phyloP scores from a whole-genome alignment of 2,797 vertebrate genomes.

The Cottoperca gobio region DNA sequence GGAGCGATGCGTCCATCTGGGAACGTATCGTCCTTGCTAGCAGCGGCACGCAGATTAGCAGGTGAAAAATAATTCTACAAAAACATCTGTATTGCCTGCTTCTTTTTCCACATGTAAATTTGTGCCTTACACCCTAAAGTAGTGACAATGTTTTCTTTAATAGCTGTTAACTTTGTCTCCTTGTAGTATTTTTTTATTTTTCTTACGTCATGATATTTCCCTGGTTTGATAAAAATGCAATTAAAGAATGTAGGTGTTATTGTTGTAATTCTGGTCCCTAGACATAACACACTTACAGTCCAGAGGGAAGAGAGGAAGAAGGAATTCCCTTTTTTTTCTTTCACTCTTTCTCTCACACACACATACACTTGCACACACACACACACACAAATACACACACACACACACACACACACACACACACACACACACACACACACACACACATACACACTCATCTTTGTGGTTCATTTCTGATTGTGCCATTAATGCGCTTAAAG shows the following conservation, averaged over 20 bases:
- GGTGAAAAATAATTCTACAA: slow-evolving; percentile 54
- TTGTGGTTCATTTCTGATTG: slow-evolving; percentile 86
- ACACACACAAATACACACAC: slow-evolving; percentile 39
- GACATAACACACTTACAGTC: slow-evolving; percentile 72
- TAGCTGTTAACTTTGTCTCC: slow-evolving; percentile 89
- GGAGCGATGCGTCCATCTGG: slow-evolving; percentile 79
- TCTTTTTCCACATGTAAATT: slow-evolving; percentile 99
- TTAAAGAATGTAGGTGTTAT: slow-evolving; percentile 89
- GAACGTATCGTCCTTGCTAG: slow-evolving; percentile 48
- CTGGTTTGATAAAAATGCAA: slow-evolving; percentile 87
- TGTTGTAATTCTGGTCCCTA: slow-evolving; percentile 83
- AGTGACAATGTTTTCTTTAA: slow-evolving; percentile 92
- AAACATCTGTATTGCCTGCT: slow-evolving; percentile 87
- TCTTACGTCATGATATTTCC: slow-evolving; percentile 82
- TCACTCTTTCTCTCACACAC: slow-evolving; percentile 26
- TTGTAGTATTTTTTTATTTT: slow-evolving; percentile 81
- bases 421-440: slow-evolving; percentile 27
- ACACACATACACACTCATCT: slow-evolving; percentile 63
- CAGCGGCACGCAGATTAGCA: slow-evolving; percentile 52
- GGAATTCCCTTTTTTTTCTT: slow-evolving; percentile 39
- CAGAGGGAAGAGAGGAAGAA: slow-evolving; percentile 40
- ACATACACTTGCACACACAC: slow-evolving; percentile 27
- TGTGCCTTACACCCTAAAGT: slow-evolving; percentile 99
- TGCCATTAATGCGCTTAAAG: slow-evolving; percentile 89
- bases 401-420: slow-evolving; percentile 25